Evolutionary conservation across 2,888 invertebrate species (phyloP), one percentile per base, ranked within the genome.

Genomic region (Carpatolechia fugitivella): DNA sequence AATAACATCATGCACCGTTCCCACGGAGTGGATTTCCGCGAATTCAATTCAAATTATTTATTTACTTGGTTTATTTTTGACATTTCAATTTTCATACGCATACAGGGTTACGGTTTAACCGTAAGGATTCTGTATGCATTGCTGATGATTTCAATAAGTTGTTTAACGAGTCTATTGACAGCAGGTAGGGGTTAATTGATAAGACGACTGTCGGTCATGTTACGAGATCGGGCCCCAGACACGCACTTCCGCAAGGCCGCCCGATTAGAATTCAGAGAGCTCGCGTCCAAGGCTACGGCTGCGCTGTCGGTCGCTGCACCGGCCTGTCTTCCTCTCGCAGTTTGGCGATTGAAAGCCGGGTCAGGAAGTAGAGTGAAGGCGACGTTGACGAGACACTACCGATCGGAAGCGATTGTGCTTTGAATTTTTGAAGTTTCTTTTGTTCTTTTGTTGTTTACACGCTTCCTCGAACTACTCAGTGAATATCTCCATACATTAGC

Each of bases 241-340:
- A 87, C 86, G 82, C 85, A 79, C 85, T 89, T 89, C 87, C 86
- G 88, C 87, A 88, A 90, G 89, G 89, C 85, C 89, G 83, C 71
- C 68, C 70, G 83, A 85, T 90, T 90, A 90, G 83, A 87, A 90
- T 89, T 85, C 89, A 88, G 80, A 80, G 84, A 82, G 87, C 89
- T 85, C 83, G 85, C 85, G 81, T 77, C 85, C 89, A 89, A 89
- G 89, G 89, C 87, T 86, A 78, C 74, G 72, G 66, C 70, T 67
- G 78, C 71, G 74, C 80, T 82, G 77, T 76, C 88, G 87, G 87
- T 88, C 87, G 88, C 74, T 88, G 88, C 88, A 85, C 89, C 80
- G 81, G 69, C 69, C 74, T 63, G 81, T 83, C 84, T 87, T 87
- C 87, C 88, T 87, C 84, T 72, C 80, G 63, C 70, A 74, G 69